Base-by-base conservation (phyloP, 2,797 vertebrate species). In the Sebastes glaucus region DNA sequence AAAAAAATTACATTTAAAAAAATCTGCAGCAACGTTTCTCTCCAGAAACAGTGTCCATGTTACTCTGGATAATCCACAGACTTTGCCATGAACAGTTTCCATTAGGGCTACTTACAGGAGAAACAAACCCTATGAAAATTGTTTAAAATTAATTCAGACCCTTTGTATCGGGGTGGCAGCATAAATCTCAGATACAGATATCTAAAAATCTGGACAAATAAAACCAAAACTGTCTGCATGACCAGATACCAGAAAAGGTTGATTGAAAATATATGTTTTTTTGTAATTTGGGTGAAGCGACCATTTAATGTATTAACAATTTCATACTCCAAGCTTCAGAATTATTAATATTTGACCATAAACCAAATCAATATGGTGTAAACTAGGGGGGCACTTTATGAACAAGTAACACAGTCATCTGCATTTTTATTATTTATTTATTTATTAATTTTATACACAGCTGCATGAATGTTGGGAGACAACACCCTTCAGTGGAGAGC, bases 381-480 rank as follows among this genome's bases (percentile, higher is more conserved):
- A 57, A 30, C 6, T 16, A 46, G 11, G 25, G 3, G 18, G 4
- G 4, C 18, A 62, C 2, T 49, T 20, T 22, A 5, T 52, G 11
- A 81, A 80, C 6, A 83, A 64, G 5, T 18, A 67, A 55, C 55
- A 52, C 35, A 78, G 5, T 30, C 13, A 18, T 77, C 71, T 35
- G 5, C 0, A 55, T 70, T 57, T 49, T 60, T 27, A 61, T 74
- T 18, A 25, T 20, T 70, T 28, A 28, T 56, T 62, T 56, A 13
- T 75, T 56, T 46, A 52, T 56, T 18, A 9, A 38, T 42, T 22
- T 38, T 23, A n/a, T n/a, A n/a, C 7, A 64, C 65, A 91, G 83
- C 74, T 28, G 67, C 80, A 78, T 83, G 32, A 74, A 82, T 80
- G 78, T 70, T 81, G 66, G 76, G 77, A 71, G 52, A 74, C 63